Base-by-base conservation (phyloP, 92 coral and sea anemone genomes). In the Paramuricea clavata region DNA sequence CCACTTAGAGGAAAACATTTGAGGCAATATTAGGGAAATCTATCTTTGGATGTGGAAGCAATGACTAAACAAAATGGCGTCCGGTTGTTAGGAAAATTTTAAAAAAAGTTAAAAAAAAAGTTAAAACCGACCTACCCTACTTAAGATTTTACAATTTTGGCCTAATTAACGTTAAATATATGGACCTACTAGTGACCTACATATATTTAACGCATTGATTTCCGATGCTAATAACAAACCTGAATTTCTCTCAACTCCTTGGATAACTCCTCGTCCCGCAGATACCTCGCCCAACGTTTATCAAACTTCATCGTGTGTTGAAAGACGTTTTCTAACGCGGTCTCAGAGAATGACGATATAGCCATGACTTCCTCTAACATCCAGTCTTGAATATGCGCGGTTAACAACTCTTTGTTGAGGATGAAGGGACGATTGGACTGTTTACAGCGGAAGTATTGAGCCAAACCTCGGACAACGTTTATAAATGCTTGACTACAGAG, bases 401-500 rank as follows among this genome's bases (percentile, higher is more conserved):
- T 85, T 10, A 94, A 67, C 34, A 81, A 78, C 28, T 82, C 54
- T 30, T 84, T 74, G 80, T 92, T 87, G 26, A 97, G 89, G 68
- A 61, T 19, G 72, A 87, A 49, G 21, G 91, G 94, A 28, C 93
- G 93, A 13, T 92, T 87, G 21, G 92, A 74, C 21, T 85, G 71
- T 43, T 62, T 83, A 25, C 95, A 85, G 30, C 98, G 93, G 42
- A 97, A 92, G 64, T 81, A 94, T 82, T 91, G 95, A 12, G 98
- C 99, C 76, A 97, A 71, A 19, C 95, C 94, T 43, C 95, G 92
- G 6, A 89, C 93, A n/a, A 94, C 98, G 82, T 93, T 97, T 22
- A 97, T 80, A 69, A 97, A 97, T 12, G 98, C 97, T 59, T 93
- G 95, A 59, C 99, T 97, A 83, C 92, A 78, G 26, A 93, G 94